Base-by-base conservation (phyloP, 1,140 invertebrate species). In the Drosophila littoralis region DNA sequence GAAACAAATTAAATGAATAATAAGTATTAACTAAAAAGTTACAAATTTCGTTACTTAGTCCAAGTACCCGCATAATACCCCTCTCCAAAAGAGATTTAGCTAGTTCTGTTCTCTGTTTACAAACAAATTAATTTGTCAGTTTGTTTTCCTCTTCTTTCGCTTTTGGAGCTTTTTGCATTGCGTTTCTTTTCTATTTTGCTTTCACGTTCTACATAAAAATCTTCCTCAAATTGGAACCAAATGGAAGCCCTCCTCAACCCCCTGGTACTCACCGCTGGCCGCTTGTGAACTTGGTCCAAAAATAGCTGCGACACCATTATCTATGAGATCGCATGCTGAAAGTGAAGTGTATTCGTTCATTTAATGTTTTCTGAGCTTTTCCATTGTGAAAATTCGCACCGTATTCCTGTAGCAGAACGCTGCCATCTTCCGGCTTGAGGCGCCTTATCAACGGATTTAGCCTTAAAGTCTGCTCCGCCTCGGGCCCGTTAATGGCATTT, bases 291-390 rank as follows among this genome's bases (percentile, higher is more conserved):
- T 94, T 15, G 96, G 96, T 13, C 96, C 96, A 88, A 97, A 96
- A 81, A 97, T 95, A 58, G 95, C 96, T 1, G 94, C 95, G n/a
- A 97, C 94, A 40, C 96, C 96, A 78, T 94, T 93, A 45, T 93
- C 83, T 40, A 94, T 60, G 28, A 95, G 84, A 57, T 94, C 92
- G 81, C 94, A 95, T 3, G 92, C 94, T 95, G 46, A 77, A 89
- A 64, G 45, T 28, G 55, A 69, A 69, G 33, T 67, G n/a, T 51
- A 46, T 57, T 46, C 55, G 33, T 32, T 52, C 57, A 36, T 59
- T 17, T 42, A 9, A 9, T 63, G 73, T 40, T 46, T 50, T 33
- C 8, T 40, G 10, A 46, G 43, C 59, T 43, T 51, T 42, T 45
- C 40, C 45, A 38, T 13, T 36, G 15, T 7, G 3, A 12, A 63